Conservation (phyloP, 2,888 invertebrate species). For the Sylvicola fuscatus region DNA sequence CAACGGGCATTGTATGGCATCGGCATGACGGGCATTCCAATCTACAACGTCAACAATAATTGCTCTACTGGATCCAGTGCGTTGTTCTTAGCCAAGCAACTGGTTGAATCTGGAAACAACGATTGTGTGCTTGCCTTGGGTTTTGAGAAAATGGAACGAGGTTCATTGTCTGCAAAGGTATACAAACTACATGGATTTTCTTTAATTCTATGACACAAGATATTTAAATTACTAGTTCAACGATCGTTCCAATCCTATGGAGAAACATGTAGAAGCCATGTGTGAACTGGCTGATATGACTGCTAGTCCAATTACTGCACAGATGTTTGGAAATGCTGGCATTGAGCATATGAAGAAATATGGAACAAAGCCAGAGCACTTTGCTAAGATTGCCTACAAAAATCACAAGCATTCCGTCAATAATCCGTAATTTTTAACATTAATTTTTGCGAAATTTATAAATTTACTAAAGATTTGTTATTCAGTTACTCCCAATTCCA, state of each 20-base stretch:
- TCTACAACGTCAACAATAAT: slow-evolving; percentile 96
- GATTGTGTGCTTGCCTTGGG: slow-evolving; percentile 83
- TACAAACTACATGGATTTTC: background rate
- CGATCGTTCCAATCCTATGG: slow-evolving; percentile 78
- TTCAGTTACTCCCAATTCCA: slow-evolving; percentile 21
- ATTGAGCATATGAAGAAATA: slow-evolving; percentile 86
- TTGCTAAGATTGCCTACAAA: slow-evolving; percentile 95
- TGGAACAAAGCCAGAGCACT: slow-evolving; percentile 77
- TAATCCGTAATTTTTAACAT: slow-evolving; percentile 43
- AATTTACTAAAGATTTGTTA: slow-evolving; percentile 4
- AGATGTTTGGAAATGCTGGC: slow-evolving; percentile 86
- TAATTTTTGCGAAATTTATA: too few relatives aligned
- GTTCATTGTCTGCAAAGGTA: slow-evolving; percentile 48
- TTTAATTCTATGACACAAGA: background rate
- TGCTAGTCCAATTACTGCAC: slow-evolving; percentile 65
- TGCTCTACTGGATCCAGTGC: slow-evolving; percentile 88
- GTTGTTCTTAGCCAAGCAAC: slow-evolving; percentile 63
- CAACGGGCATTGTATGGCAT: slow-evolving; percentile 88
- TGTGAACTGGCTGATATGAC: slow-evolving; percentile 60
- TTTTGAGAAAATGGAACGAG: slow-evolving; percentile 88
- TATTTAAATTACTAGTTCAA: slow-evolving; percentile 28
- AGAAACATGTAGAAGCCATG: slow-evolving; percentile 65
- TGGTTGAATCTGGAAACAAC: slow-evolving; percentile 57
- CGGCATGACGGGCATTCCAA: slow-evolving; percentile 91
- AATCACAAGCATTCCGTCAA: slow-evolving; percentile 87